Evolutionary conservation across 2,113 vertebrate genomes (phyloP), one percentile per base, ranked within the genome.

Genomic region (Limnothrissa miodon): DNA sequence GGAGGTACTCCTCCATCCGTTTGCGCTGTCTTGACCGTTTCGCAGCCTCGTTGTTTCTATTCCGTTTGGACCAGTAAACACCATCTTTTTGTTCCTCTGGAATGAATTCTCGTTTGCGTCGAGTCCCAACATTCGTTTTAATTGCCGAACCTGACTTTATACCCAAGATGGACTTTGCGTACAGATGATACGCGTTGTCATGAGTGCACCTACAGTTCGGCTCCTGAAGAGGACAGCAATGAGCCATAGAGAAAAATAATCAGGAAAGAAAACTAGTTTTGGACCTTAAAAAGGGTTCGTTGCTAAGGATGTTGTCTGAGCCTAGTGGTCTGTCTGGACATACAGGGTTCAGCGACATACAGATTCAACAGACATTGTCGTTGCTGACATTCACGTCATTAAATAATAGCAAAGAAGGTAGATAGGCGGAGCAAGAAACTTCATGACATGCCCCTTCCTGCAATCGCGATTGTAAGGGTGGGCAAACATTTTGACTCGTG

Each of bases 11-110:
- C 44, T 90, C 89, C 85, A 86, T 66, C 7, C 92, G 84, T 70
- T 90, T 83, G 82, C 91, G 90, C 85, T 92, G 89, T 9, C 92
- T 89, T 15, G 91, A 93, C 29, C 90, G 85, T 56, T 90, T 90
- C 2, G 92, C 92, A 0, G 92, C 91, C 79, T 92, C 90, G 84
- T 93, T 93, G 62, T 93, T 93, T 23, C 90, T 88, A 44, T 84
- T 89, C 66, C 92, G 86, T 39, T 91, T 91, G 17, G 88, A 84
- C 90, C 91, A 92, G 86, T 93, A 93, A 2, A 80, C 84, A 29
- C 85, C 78, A 85, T 90, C 90, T 33, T 91, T 92, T 51, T 86
- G 84, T 42, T 85, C 88, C 1, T 89, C 89, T 1, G 90, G 89
- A 11, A 87, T 90, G 17, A 91, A 91, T 48, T 90, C 87, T 44